Conservation (phyloP, 2,113 vertebrate species). For the Anolis carolinensis region DNA sequence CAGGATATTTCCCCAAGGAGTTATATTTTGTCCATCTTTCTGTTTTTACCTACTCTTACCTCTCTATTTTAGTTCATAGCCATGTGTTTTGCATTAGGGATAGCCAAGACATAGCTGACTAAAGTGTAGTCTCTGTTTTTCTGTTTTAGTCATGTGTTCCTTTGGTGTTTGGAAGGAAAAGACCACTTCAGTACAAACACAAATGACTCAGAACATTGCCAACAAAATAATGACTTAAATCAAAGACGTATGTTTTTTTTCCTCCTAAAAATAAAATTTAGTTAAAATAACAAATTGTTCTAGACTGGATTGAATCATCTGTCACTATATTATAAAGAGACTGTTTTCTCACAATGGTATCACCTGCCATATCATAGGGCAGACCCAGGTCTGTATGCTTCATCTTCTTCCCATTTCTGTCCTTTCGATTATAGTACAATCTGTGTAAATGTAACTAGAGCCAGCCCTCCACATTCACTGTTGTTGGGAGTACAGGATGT, state of each 20-base stretch:
- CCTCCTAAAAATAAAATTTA: neutral
- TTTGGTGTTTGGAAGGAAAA: constrained; percentile 55
- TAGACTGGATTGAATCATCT: neutral
- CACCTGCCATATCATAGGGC: neutral
- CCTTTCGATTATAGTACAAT: neutral
- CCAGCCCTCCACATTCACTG: no score
- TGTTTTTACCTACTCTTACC: constrained; percentile 55
- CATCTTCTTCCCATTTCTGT: neutral
- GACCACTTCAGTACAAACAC: constrained; percentile 56
- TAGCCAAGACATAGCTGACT: constrained; percentile 43
- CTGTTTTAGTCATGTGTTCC: constrained; percentile 45
- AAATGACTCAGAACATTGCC: constrained; percentile 60
- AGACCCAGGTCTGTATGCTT: neutral
- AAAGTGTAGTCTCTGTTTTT: constrained; percentile 42
- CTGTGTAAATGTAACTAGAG: no score
- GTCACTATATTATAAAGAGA: neutral
- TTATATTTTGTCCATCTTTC: constrained; percentile 47
- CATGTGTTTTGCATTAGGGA: constrained; percentile 65
- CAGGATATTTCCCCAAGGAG: constrained; percentile 47
- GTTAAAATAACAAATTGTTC: neutral
- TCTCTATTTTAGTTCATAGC: constrained; percentile 60
- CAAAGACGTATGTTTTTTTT: constrained; percentile 57
- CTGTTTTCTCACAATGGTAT: neutral
- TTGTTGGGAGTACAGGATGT: no score
- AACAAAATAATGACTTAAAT: constrained; percentile 38